Base-by-base conservation (phyloP, 2,113 vertebrate species). In the Perca fluviatilis region DNA sequence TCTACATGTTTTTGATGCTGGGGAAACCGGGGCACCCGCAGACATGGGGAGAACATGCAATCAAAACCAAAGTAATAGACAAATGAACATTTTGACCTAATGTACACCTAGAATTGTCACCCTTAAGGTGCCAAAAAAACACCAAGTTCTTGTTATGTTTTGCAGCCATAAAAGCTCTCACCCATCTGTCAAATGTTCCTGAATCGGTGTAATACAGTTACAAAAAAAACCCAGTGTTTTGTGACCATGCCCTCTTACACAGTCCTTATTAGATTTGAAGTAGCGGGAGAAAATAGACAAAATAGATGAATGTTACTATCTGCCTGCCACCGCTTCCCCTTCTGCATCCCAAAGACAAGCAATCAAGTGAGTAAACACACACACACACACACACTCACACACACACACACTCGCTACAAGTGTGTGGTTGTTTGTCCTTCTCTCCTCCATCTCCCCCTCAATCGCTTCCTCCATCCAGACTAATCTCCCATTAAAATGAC, bases 401-500 rank as follows among this genome's bases (percentile, higher is more conserved):
- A 62, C 3, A 63, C 68, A 80, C 79, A 71, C 63, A 62, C 2
- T 3, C 1, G 25, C 36, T 76, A 80, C 76, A 88, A 89, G 84
- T 80, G 88, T 75, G 62, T 73, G 74, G 21, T 66, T 90, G 87
- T 89, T 85, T 87, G 86, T 80, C 90, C 70, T 86, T 27, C 79
- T 43, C 67, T 61, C 36, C 64, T 73, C 74, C 64, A 63, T 69
- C 74, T 67, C 77, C 57, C 66, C 30, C 79, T 80, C 73, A 9
- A 46, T 57, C 74, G 25, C 58, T 53, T 46, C 25, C 75, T 50
- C 79, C 80, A 74, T 75, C 83, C 86, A 78, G 84, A 64, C 76
- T 90, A 87, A 92, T 90, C 86, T 86, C 69, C 92, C 83, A 82
- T 92, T 89, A 85, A 88, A 90, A 88, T 75, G 64, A 76, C 84